These are phyloP conservation scores for Heloderma charlesbogerti DNA, from an alignment of 2,113 vertebrate species.

Conservation along the genomic window DNA sequence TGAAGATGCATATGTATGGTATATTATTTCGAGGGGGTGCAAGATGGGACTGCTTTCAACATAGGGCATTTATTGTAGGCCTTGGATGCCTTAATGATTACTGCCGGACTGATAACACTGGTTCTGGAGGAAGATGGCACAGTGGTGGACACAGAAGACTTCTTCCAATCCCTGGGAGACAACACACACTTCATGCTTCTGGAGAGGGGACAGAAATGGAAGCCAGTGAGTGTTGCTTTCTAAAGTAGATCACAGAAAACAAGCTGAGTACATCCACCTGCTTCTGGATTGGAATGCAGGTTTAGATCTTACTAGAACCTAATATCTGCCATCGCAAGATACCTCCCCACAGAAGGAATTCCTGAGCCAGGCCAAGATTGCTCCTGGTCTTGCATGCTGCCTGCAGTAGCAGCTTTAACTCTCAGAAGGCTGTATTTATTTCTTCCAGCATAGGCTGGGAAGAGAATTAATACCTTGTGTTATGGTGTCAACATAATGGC, in stretches of 20 bases:
- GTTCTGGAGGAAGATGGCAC: conserved; percentile 92
- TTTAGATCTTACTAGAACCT: not conserved
- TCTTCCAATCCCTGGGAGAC: conserved; percentile 82
- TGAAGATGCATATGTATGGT: not conserved
- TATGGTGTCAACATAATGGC: not conserved
- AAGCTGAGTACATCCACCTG: not conserved
- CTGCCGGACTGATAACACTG: conserved; percentile 77
- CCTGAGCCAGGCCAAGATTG: not conserved
- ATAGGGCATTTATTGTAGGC: conserved; percentile 66
- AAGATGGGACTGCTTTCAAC: not conserved
- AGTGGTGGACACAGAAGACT: conserved; percentile 86
- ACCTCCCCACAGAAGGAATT: not conserved
- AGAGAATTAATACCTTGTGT: not conserved
- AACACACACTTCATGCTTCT: conserved; percentile 86
- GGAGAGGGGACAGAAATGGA: conserved; percentile 85
- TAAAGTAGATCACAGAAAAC: not conserved
- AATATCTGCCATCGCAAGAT: not conserved
- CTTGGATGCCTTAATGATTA: conserved; percentile 78
- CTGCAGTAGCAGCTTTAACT: not conserved
- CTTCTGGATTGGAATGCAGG: not conserved
- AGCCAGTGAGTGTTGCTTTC: conserved; percentile 70
- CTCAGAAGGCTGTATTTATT: not conserved
- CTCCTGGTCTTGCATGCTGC: not conserved
- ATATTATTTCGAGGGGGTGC: too few species aligned
- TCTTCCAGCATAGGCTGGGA: not conserved